Evolutionary conservation across 2,113 vertebrate genomes (phyloP), one percentile per base, ranked within the genome.

Genomic region (Pungitius pungitius): DNA sequence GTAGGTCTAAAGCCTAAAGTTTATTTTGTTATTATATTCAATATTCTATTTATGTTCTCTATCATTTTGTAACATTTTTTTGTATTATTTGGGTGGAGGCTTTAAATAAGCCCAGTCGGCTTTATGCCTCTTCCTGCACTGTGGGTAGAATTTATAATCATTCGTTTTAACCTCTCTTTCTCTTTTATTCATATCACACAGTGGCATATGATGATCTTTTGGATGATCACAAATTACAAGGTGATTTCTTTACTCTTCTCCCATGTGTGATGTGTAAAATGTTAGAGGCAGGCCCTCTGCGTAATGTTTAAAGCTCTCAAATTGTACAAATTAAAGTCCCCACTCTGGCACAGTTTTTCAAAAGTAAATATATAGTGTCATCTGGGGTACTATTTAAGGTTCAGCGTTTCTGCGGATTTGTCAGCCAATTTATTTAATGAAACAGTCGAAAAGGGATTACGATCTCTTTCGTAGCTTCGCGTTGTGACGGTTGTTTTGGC

Each of bases 151-250:
- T 69, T 30, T 61, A 13, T 20, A 69, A 51, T 69, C 2, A 37
- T 39, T 18, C 6, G 24, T 42, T 20, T 52, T 8, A n/a, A 18
- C 65, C 51, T 80, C 6, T 85, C 33, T 74, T 27, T 49, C 35
- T 69, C 35, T 39, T 59, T 22, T 62, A 56, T 75, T 33, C 39
- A 26, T 83, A 69, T 79, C 51, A 47, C 58, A 61, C 75, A 94
- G 96, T 96, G 91, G 95, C 95, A 39, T 97, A 96, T 87, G 96
- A 97, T 86, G 96, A 96, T 78, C 94, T 97, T 69, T 89, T 96
- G 92, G 95, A 96, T 65, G 95, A 95, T 87, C 94, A 94, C 87
- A 96, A 96, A 90, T 88, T 95, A 88, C 95, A 96, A 95, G 95
- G 96, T 97, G 42, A 84, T 52, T 62, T 74, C 0, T 81, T 33